Evolutionary conservation across 2,888 invertebrate species (phyloP), one percentile per base, ranked within the genome.

Genomic region (Philereme vetulata): DNA sequence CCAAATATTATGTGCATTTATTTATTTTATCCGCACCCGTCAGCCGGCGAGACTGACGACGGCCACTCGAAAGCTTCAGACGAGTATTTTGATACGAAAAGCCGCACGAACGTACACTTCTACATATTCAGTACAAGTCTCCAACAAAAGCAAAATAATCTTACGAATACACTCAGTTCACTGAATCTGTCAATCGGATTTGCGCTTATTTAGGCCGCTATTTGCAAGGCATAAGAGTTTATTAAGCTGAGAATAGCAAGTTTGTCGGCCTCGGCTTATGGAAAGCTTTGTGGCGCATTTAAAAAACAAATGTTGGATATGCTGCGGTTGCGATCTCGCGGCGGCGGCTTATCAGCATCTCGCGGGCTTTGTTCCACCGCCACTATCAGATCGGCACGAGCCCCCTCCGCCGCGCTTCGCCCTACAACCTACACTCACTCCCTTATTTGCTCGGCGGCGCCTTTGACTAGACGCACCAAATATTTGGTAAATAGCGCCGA

Each of bases 1-100:
- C 82, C 86, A 88, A 88, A 88, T 88, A 82, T 83, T 88, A 88
- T 89, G 89, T 88, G 85, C 90, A 90, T 90, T 84, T 84, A 87
- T 90, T 88, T 85, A 82, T 82, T 82, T 82, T 78, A 80, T 75
- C 78, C 76, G 67, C 67, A 70, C 65, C 73, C 71, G 76, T 75
- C 78, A 66, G 75, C 74, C 71, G 68, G 72, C 70, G 72, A 68
- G 77, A 74, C 74, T 69, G 72, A 72, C 72, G 72, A 68, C n/a
- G n/a, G n/a, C 65, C 67, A 68, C 72, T 75, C 65, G 72, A 76
- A 75, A 74, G 72, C 74, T 71, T 77, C 73, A 64, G 74, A 67
- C 58, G 61, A 71, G 68, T 72, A 76, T 81, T 78, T 78, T 78
- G 73, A 77, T 75, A 72, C 71, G 67, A 67, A 75, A 71, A 72